Conservation (phyloP, 2,113 vertebrate species). For the Patagioenas fasciata region DNA sequence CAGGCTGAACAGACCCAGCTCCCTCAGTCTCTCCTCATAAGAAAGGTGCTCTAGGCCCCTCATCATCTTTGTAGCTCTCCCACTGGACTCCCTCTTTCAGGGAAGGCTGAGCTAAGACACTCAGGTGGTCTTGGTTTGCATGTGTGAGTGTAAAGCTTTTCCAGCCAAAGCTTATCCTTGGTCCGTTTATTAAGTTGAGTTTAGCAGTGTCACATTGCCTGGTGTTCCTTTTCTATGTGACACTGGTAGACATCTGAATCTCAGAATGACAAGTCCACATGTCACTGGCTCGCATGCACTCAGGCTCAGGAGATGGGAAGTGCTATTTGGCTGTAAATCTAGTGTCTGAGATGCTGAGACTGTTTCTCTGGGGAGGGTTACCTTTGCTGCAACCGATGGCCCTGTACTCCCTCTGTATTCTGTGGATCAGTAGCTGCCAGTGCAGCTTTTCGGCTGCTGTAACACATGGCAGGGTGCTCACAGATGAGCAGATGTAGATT, state of each 20-base stretch:
- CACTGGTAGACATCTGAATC: not conserved
- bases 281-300: not conserved
- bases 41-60: too few relatives aligned
- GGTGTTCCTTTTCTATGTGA: not conserved
- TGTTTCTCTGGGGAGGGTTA: not conserved
- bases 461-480: not conserved
- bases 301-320: not conserved
- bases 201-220: not conserved
- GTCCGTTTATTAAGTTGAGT: not conserved
- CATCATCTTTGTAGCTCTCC: too few relatives aligned
- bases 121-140: not conserved
- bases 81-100: too few relatives aligned
- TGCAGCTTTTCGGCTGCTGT: not conserved
- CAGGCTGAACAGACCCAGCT: too few relatives aligned
- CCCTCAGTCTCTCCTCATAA: too few relatives aligned
- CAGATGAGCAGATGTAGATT: not conserved
- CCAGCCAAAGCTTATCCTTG: not conserved
- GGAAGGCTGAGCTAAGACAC: not conserved
- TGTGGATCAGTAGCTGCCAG: not conserved
- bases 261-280: not conserved
- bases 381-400: not conserved
- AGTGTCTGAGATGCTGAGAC: not conserved
- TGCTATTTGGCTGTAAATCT: not conserved
- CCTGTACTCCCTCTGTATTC: not conserved
- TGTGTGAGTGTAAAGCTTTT: not conserved